Conservation (phyloP, 2,113 vertebrate genomes). For the Oreotrochilus melanogaster region DNA sequence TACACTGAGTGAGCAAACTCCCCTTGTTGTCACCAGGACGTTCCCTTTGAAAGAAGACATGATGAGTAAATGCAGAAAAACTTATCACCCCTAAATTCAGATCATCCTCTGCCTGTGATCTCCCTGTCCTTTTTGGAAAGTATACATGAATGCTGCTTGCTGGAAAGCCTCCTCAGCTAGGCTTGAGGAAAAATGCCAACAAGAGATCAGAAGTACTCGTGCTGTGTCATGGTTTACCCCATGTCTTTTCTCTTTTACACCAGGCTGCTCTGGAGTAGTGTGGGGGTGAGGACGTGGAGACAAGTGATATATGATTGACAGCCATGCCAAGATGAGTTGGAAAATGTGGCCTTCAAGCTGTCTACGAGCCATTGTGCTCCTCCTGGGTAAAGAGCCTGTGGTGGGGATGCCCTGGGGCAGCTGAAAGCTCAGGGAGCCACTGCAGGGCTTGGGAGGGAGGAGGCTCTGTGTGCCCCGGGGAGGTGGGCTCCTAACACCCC, state of each 20-base stretch:
- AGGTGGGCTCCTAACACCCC: not conserved
- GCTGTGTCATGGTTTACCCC: accelerated
- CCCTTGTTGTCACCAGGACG: not conserved
- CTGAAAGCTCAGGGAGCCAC: not conserved
- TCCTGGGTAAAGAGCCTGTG: not conserved
- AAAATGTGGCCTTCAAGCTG: not conserved
- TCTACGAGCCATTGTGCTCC: not conserved
- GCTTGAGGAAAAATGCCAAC: not conserved
- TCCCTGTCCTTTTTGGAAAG: not conserved
- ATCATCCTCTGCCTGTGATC: not conserved
- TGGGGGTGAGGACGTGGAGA: not conserved
- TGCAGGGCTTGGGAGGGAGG: accelerated
- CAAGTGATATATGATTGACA: not conserved
- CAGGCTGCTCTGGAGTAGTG: not conserved
- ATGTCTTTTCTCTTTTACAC: not conserved
- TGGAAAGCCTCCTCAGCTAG: not conserved
- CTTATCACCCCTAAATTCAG: not conserved
- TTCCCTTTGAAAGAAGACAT: not conserved
- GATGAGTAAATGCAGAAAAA: not conserved
- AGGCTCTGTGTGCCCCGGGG: not conserved
- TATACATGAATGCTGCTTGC: accelerated
- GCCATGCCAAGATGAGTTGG: not conserved
- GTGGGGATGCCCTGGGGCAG: not conserved
- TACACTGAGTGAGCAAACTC: not conserved
- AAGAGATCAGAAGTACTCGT: not conserved